Percentiles rank a stretch among this genome's conserved stretches.
These are phyloP conservation scores for Idaea biselata DNA, from an alignment of 2,888 invertebrate genomes.

Conservation along the genomic window DNA sequence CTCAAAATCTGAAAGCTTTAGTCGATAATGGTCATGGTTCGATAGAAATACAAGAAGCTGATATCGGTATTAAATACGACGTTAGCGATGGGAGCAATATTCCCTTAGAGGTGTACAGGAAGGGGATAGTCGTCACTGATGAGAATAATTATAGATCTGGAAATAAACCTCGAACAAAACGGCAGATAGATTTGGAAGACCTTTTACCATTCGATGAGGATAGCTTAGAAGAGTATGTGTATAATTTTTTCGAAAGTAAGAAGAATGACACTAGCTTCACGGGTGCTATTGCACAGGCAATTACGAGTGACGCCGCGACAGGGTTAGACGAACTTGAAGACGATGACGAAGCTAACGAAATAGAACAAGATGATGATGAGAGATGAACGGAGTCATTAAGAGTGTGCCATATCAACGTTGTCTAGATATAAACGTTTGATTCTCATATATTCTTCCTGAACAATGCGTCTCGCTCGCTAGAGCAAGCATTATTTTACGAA, in stretches of 20 bases:
- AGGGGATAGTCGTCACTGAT: conserved; percentile 81
- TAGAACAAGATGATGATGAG: conserved; percentile 44
- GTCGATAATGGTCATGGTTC: conserved; percentile 70
- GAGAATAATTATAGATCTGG: conserved; percentile 53
- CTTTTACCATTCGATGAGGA: conserved; percentile 70
- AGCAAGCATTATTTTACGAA: no score
- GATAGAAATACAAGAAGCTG: conserved; percentile 79
- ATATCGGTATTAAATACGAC: conserved; percentile 80
- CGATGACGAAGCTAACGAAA: conserved; percentile 44
- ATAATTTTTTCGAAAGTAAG: conserved; percentile 59
- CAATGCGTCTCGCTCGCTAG: no score
- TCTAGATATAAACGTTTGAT: no score
- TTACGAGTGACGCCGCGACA: conserved; percentile 54
- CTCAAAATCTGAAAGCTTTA: conserved; percentile 63
- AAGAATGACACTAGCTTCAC: conserved; percentile 66
- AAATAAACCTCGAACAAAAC: conserved; percentile 45
- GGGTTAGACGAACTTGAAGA: conserved; percentile 36
- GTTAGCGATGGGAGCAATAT: conserved; percentile 77
- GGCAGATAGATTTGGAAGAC: conserved; percentile 68
- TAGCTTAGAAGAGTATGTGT: conserved; percentile 64
- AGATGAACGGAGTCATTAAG: conserved; percentile 38
- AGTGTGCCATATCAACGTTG: no score
- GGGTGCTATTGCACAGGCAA: conserved; percentile 63
- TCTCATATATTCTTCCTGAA: no score
- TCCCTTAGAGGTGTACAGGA: conserved; percentile 79